These are phyloP conservation scores for Callimico goeldii DNA, from an alignment of 2,797 vertebrate species.

Conservation along the genomic window DNA sequence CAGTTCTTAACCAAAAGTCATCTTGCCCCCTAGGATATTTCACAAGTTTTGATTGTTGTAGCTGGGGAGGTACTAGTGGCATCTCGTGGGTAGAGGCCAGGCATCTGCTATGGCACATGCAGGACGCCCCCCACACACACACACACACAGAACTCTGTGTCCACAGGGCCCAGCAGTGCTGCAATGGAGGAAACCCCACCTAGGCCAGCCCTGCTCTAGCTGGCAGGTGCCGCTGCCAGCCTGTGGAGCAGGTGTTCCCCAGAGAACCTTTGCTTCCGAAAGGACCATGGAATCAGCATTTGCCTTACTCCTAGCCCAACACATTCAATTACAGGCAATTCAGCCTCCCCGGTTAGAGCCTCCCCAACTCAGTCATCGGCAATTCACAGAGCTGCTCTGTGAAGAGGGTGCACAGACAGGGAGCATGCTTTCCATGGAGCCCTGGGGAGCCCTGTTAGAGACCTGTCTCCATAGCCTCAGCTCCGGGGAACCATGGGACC, in stretches of 20 bases:
- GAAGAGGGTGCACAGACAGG: rapidly evolving
- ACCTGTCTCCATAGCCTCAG: background rate
- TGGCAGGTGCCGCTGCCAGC: background rate
- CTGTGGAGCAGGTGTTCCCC: background rate
- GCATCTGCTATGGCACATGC: background rate
- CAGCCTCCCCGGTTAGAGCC: no score
- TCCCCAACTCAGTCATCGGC: rapidly evolving
- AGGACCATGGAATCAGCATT: background rate
- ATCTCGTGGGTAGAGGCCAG: background rate
- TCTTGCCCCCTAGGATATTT: background rate
- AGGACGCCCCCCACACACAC: no score
- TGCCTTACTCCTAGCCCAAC: background rate
- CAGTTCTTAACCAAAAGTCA: background rate
- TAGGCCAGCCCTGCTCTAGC: background rate
- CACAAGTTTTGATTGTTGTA: background rate
- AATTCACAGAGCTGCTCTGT: background rate
- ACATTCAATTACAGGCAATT: no score
- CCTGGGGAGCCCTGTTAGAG: background rate
- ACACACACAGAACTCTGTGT: background rate
- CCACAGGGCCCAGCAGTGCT: rapidly evolving
- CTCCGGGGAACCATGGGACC: background rate
- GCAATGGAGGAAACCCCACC: background rate
- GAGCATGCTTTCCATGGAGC: background rate
- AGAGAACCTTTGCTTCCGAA: background rate
- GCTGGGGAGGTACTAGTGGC: background rate